Percentiles rank a stretch among this genome's conserved stretches.
These are phyloP conservation scores for Eupleurogrammus muticus DNA, from an alignment of 2,797 vertebrate species.

Conservation along the genomic window DNA sequence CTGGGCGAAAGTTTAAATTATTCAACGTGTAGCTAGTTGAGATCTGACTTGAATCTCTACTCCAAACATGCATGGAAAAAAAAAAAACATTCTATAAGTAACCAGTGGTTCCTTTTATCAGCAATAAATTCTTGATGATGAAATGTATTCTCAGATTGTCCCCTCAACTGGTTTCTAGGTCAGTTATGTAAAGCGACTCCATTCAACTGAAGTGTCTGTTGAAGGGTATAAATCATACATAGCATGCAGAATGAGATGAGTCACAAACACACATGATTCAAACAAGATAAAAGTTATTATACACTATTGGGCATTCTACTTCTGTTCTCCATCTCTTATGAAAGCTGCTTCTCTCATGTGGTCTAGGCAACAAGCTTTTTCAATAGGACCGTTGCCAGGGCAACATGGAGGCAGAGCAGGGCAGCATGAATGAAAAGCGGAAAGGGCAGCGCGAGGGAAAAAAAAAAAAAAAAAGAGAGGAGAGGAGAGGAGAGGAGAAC, in stretches of 20 bases:
- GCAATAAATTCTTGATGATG: constrained; percentile 3
- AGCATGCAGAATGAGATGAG: constrained; percentile 2
- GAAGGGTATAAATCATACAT: constrained; percentile 44
- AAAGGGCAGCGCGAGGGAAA: constrained; percentile 38
- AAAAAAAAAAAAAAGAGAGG: constrained; percentile 10
- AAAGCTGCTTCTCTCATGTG: constrained; percentile 64
- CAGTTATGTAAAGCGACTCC: constrained; percentile 33
- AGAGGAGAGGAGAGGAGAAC: constrained; percentile 10
- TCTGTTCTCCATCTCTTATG: constrained; percentile 26
- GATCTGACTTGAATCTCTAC: background rate
- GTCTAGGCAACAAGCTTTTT: constrained; percentile 76
- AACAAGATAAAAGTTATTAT: constrained; percentile 6
- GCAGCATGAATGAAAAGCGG: constrained; percentile 31
- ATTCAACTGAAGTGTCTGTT: constrained; percentile 29
- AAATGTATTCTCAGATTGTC: constrained; percentile 9
- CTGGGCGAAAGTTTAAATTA: background rate
- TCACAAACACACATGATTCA: constrained; percentile 19
- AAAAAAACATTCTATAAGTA: background rate
- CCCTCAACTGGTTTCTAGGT: constrained; percentile 36
- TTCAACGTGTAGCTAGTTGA: background rate
- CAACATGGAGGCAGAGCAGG: constrained; percentile 66
- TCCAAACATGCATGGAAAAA: background rate
- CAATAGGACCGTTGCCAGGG: constrained; percentile 76
- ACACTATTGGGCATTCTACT: background rate
- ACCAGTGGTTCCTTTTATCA: constrained; percentile 1